Evolutionary conservation across 2,797 vertebrate species (phyloP).

Genomic region (Avahi laniger): DNA sequence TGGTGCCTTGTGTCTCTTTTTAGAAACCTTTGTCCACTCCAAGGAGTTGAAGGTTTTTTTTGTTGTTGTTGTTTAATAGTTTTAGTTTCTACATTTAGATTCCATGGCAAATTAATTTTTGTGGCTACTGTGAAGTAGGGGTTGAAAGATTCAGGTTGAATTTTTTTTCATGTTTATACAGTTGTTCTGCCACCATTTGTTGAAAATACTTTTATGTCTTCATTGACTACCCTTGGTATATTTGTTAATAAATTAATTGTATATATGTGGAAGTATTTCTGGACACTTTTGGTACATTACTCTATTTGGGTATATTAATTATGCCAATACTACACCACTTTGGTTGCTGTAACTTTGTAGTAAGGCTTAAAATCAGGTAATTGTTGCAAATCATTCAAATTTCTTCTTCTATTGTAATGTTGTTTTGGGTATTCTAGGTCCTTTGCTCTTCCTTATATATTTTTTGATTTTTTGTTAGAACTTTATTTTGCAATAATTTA

Average conservation of each 20-base stretch:
- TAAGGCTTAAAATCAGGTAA: background rate
- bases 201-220: conserved; percentile 15
- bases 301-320: background rate
- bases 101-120: conserved; percentile 18
- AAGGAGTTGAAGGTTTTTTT: background rate
- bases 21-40: background rate
- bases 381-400: background rate
- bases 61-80: background rate
- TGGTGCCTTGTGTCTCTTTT: background rate
- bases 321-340: too few relatives aligned
- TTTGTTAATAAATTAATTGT: background rate
- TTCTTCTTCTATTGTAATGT: background rate
- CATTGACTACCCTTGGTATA: background rate
- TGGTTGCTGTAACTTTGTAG: background rate
- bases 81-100: background rate
- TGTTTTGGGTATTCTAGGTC: background rate
- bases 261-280: background rate
- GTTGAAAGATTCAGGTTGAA: background rate
- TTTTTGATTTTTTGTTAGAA: background rate
- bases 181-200: background rate
- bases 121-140: background rate
- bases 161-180: background rate
- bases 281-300: background rate
- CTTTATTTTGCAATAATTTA: conserved; percentile 31
- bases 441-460: background rate